Evolutionary conservation across 1,140 invertebrate species (phyloP).

Genomic region (Chironomus tepperi): DNA sequence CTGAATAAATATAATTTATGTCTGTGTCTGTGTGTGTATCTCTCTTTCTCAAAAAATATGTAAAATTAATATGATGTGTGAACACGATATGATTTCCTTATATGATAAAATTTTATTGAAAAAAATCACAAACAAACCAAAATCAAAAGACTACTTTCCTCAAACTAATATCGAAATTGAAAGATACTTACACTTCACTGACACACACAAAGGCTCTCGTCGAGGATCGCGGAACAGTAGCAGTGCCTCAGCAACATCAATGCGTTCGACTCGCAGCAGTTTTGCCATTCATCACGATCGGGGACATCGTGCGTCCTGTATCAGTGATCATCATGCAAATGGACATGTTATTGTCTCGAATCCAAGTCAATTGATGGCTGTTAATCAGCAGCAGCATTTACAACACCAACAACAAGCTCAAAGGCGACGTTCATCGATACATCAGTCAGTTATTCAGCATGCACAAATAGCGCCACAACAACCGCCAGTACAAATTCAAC

Average conservation of each 20-base stretch:
- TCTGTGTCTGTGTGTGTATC: not conserved
- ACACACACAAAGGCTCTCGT: constrained; percentile 21
- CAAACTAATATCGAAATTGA: constrained; percentile 16
- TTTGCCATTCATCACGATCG: not conserved
- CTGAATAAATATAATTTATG: too few relatives aligned
- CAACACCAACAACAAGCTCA: not conserved
- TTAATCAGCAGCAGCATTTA: constrained; percentile 11
- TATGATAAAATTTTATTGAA: not conserved
- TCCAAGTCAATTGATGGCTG: not conserved
- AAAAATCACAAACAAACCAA: not conserved
- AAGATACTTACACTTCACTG: constrained; percentile 24
- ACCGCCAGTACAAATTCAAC: not conserved
- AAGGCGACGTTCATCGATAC: not conserved
- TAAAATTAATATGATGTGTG: too few relatives aligned
- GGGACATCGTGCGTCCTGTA: not conserved
- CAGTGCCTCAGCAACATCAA: constrained; percentile 16
- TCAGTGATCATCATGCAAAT: not conserved
- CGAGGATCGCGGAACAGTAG: constrained; percentile 13
- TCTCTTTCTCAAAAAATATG: not conserved
- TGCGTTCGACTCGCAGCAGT: not conserved
- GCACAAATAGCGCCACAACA: not conserved
- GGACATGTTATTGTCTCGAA: not conserved
- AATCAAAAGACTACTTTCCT: constrained; percentile 17
- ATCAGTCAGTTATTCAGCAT: not conserved
- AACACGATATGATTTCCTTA: too few relatives aligned